Conservation (phyloP, 1,140 invertebrate genomes). For the Dreissena polymorpha region DNA sequence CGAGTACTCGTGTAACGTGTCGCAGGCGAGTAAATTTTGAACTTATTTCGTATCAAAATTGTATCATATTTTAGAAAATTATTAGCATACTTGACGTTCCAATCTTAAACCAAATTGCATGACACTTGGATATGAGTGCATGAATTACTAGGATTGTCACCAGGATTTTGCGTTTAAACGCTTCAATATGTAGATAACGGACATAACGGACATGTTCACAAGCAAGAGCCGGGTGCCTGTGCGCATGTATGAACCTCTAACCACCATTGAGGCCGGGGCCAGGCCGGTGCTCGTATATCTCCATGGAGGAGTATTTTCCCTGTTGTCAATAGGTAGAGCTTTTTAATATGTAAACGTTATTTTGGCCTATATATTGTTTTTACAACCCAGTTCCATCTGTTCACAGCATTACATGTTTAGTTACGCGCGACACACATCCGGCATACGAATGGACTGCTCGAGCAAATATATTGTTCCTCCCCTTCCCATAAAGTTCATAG, state of each 20-base stretch:
- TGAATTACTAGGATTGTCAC: not conserved
- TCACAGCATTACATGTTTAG: not conserved
- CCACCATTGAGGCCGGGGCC: not conserved
- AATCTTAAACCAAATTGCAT: not conserved
- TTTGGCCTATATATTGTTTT: not conserved
- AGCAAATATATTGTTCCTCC: not conserved
- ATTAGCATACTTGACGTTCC: no score
- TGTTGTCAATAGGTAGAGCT: constrained; percentile 30
- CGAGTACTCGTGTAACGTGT: no score
- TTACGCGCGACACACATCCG: not conserved
- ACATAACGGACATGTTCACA: not conserved
- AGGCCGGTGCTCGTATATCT: constrained; percentile 31
- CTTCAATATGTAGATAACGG: not conserved
- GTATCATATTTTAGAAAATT: no score
- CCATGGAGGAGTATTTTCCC: constrained; percentile 33
- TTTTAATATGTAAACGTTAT: not conserved
- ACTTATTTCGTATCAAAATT: no score
- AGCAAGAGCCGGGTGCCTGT: constrained; percentile 8
- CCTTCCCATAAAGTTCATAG: not conserved
- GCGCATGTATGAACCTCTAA: constrained; percentile 25
- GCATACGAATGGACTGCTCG: not conserved
- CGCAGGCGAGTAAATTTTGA: no score
- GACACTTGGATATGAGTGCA: not conserved
- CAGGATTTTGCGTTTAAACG: no score
- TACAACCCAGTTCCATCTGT: not conserved